Percentiles rank a stretch among this genome's conserved stretches.
Evolutionary conservation across 2,113 vertebrate genomes (phyloP).

Genomic region (Sula dactylatra): DNA sequence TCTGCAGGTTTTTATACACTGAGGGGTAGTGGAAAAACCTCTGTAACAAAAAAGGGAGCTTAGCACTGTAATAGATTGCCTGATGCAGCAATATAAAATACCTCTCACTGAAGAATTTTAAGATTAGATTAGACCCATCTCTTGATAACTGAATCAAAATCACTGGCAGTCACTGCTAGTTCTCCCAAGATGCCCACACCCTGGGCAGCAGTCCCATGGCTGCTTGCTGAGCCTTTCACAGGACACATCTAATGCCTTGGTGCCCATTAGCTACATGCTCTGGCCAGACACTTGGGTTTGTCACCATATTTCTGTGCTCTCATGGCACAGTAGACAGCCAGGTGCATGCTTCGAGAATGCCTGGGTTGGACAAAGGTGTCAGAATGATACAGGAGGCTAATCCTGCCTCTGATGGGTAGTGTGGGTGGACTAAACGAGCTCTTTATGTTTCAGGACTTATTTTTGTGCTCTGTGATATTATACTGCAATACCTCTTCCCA

Average conservation of each 20-base stretch:
- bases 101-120: neutral
- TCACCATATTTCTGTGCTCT: neutral
- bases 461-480: neutral
- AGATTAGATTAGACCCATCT: neutral
- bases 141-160: neutral
- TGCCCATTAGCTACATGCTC: rapidly evolving
- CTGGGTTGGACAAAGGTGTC: neutral
- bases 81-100: neutral
- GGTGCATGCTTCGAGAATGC: rapidly evolving
- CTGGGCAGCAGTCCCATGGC: neutral
- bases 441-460: neutral
- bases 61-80: neutral
- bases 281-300: neutral
- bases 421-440: neutral
- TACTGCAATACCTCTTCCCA: neutral
- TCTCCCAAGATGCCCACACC: neutral
- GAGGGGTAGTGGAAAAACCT: neutral
- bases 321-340: neutral
- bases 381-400: neutral
- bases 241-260: rapidly evolving
- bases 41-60: neutral
- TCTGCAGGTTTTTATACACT: neutral
- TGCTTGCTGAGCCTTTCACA: neutral
- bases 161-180: neutral
- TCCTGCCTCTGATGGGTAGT: neutral